Percentiles rank a stretch among this genome's conserved stretches.
Evolutionary conservation across 1,140 invertebrate genomes (phyloP).

Genomic region (Lordiphosa mommai): DNA sequence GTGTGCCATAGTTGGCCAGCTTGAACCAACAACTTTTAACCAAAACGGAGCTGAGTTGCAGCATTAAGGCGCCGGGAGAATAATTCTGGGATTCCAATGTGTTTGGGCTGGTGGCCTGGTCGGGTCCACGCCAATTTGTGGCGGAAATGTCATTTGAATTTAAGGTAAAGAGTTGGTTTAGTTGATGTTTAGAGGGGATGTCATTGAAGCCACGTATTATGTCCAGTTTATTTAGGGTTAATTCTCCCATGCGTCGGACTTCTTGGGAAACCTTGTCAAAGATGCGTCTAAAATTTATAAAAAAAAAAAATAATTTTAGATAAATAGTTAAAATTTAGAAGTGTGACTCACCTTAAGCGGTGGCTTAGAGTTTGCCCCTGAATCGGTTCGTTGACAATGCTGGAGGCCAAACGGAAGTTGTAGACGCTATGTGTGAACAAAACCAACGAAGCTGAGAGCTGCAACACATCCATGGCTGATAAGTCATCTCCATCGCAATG

Average conservation of each 20-base stretch:
- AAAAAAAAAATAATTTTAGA: background rate
- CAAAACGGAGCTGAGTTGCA: conserved; percentile 30
- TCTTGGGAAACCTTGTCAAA: conserved; percentile 1
- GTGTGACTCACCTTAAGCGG: conserved; percentile 43
- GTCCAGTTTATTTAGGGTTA: conserved; percentile 3
- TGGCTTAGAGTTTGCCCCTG: conserved; percentile 44
- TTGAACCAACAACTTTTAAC: conserved; percentile 4
- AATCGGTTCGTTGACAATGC: conserved; percentile 44
- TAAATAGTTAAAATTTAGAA: too few species aligned
- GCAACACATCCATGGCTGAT: conserved; percentile 43
- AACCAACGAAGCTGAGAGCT: conserved; percentile 56
- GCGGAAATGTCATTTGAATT: conserved; percentile 30
- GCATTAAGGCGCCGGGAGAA: conserved; percentile 13
- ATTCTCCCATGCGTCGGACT: background rate
- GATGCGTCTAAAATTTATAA: conserved; percentile 21
- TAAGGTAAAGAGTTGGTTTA: conserved; percentile 14
- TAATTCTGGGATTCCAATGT: conserved; percentile 18
- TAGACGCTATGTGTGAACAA: conserved; percentile 58
- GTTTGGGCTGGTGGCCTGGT: background rate
- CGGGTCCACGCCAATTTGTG: conserved; percentile 6
- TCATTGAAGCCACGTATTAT: background rate
- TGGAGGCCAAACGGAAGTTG: conserved; percentile 64
- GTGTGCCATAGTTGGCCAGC: conserved; percentile 18
- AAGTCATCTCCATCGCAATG: conserved; percentile 50
- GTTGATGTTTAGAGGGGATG: background rate